A percentile compares a stretch with the other conserved stretches of the same genome.
These are phyloP conservation scores for Papilio aristodemus DNA, from an alignment of 1,140 invertebrate genomes.

Conservation along the genomic window DNA sequence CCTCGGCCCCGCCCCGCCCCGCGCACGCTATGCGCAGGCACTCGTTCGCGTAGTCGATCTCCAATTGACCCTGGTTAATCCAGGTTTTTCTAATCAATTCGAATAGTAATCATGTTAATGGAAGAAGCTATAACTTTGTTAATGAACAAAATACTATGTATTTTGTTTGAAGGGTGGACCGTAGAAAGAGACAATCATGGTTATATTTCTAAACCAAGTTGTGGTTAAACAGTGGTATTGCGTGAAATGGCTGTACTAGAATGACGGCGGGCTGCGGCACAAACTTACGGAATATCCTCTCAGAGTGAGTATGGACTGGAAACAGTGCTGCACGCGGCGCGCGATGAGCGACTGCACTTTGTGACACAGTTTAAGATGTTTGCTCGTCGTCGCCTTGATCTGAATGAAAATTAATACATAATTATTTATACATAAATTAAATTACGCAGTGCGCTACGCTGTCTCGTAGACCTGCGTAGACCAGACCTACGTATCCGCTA, in stretches of 20 bases:
- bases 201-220: too few species aligned
- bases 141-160: too few species aligned
- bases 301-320: slow-evolving; percentile 74
- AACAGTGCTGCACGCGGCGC: slow-evolving; percentile 72
- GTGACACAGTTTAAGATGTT: slow-evolving; percentile 66
- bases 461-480: slow-evolving; percentile 18
- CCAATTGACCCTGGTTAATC: slow-evolving; percentile 80
- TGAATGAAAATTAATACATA: too few species aligned
- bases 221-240: too few species aligned
- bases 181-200: too few species aligned
- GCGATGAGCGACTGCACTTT: slow-evolving; percentile 72
- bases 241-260: too few species aligned
- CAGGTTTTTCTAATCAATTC: too few species aligned
- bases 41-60: slow-evolving; percentile 82
- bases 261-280: too few species aligned
- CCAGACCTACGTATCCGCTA: background rate
- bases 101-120: too few species aligned
- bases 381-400: slow-evolving; percentile 53
- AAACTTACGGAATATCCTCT: slow-evolving; percentile 77
- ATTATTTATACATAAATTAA: background rate
- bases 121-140: too few species aligned
- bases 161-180: too few species aligned
- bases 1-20: slow-evolving; percentile 75
- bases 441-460: background rate
- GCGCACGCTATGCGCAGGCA: slow-evolving; percentile 82